Conservation (phyloP, 2,888 invertebrate genomes). For the Sphecodes monilicornis region DNA sequence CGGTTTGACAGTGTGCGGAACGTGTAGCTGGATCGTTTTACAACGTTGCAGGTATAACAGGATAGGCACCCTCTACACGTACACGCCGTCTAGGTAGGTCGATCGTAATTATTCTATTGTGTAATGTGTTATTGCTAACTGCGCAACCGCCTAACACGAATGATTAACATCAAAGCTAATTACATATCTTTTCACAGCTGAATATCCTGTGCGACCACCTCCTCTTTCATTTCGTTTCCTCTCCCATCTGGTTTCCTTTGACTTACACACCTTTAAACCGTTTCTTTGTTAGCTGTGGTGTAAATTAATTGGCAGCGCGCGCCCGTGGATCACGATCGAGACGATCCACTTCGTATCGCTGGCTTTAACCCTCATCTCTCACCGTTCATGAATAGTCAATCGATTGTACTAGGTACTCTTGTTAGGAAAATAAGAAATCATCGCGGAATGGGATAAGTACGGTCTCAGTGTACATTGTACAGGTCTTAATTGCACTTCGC, state of each 20-base stretch:
- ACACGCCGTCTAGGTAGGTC: slow-evolving; percentile 71
- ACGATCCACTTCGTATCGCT: background rate
- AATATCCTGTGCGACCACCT: slow-evolving; percentile 43
- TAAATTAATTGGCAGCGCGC: slow-evolving; percentile 6
- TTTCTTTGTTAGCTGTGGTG: slow-evolving; percentile 1
- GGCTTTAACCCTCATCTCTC: background rate
- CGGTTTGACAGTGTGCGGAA: background rate
- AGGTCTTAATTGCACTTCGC: background rate
- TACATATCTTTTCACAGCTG: slow-evolving; percentile 70
- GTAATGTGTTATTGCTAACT: slow-evolving; percentile 75
- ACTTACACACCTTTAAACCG: slow-evolving; percentile 11
- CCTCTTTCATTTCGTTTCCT: slow-evolving; percentile 7
- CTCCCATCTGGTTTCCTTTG: slow-evolving; percentile 5
- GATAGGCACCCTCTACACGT: slow-evolving; percentile 51
- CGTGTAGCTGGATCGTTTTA: slow-evolving; percentile 39
- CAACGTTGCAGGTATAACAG: slow-evolving; percentile 48
- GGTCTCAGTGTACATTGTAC: background rate
- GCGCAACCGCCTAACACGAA: slow-evolving; percentile 71
- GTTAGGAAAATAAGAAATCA: background rate
- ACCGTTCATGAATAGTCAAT: background rate
- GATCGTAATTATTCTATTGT: slow-evolving; percentile 78
- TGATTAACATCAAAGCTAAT: slow-evolving; percentile 82
- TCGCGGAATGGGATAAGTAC: background rate
- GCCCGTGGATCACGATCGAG: background rate
- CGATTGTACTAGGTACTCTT: background rate